phyloP scores from a whole-genome alignment of 2,113 vertebrate genomes.

The Epinephelus lanceolatus region DNA sequence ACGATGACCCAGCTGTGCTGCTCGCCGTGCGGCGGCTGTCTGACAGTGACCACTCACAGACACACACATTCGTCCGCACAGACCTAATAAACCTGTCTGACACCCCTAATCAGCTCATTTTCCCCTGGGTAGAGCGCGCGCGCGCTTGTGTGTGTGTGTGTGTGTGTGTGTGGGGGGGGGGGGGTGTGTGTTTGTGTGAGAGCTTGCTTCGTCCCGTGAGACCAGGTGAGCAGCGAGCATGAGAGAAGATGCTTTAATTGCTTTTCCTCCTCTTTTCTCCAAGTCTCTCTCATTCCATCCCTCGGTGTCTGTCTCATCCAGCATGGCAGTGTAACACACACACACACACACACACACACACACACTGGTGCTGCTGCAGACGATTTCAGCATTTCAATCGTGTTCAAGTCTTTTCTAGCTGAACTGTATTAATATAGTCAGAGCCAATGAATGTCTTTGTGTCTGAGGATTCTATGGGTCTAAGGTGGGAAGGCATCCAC shows the following conservation, averaged over 20 bases:
- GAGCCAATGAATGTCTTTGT: constrained; percentile 17
- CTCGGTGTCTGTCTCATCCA: constrained; percentile 16
- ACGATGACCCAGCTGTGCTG: constrained; percentile 71
- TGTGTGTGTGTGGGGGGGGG: constrained; percentile 15
- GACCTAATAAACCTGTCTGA: constrained; percentile 75
- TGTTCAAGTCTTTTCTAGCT: background rate
- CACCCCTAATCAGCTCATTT: constrained; percentile 68
- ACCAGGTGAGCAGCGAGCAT: constrained; percentile 65
- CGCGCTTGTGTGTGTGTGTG: constrained; percentile 20
- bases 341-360: constrained; percentile 1
- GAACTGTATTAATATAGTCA: constrained; percentile 6
- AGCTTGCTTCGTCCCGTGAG: constrained; percentile 33
- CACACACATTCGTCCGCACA: constrained; percentile 21
- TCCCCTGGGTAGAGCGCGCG: constrained; percentile 13
- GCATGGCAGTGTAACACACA: constrained; percentile 14
- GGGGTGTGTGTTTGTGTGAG: background rate
- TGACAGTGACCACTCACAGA: constrained; percentile 37
- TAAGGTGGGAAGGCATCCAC: background rate
- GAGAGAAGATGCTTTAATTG: constrained; percentile 65
- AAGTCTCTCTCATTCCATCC: background rate
- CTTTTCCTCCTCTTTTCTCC: constrained; percentile 49
- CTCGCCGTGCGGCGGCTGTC: constrained; percentile 26
- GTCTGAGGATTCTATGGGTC: background rate
- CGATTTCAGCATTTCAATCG: background rate
- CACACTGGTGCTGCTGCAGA: background rate